These are phyloP conservation scores for Alloscopus bannaensis DNA, from an alignment of 2,888 invertebrate genomes.

Conservation along the genomic window DNA sequence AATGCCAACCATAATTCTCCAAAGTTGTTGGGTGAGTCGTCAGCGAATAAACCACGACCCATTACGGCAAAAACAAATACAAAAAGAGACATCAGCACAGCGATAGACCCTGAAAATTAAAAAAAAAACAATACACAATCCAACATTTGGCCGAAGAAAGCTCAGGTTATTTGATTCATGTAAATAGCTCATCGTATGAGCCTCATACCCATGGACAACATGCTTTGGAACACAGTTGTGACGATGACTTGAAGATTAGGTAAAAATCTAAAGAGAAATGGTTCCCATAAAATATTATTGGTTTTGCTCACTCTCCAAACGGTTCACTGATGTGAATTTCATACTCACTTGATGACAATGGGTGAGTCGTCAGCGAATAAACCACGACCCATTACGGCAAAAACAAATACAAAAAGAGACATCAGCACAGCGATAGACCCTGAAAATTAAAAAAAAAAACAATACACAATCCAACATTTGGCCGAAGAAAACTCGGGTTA, in stretches of 20 bases:
- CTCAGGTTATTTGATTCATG: no score
- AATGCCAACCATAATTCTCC: constrained; percentile 74
- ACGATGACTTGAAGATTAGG: constrained; percentile 73
- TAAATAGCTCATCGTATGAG: background rate
- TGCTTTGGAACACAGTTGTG: constrained; percentile 73
- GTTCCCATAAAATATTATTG: constrained; percentile 5
- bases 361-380: constrained; percentile 67
- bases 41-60: constrained; percentile 74
- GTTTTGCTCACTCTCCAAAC: background rate
- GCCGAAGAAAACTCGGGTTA: no score
- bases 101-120: constrained; percentile 73
- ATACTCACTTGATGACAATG: constrained; percentile 61
- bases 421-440: constrained; percentile 74
- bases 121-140: no score
- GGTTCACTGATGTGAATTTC: no score
- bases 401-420: constrained; percentile 74
- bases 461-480: no score
- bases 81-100: constrained; percentile 74
- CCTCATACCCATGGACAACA: constrained; percentile 74
- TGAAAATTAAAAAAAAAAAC: no score
- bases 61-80: constrained; percentile 75
- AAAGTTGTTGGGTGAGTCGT: constrained; percentile 72
- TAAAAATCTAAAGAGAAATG: constrained; percentile 50
- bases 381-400: constrained; percentile 74
- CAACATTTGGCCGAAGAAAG: no score